Evolutionary conservation across 2,888 invertebrate genomes (phyloP), one percentile per base, ranked within the genome.

Genomic region (Plebejus melissa): DNA sequence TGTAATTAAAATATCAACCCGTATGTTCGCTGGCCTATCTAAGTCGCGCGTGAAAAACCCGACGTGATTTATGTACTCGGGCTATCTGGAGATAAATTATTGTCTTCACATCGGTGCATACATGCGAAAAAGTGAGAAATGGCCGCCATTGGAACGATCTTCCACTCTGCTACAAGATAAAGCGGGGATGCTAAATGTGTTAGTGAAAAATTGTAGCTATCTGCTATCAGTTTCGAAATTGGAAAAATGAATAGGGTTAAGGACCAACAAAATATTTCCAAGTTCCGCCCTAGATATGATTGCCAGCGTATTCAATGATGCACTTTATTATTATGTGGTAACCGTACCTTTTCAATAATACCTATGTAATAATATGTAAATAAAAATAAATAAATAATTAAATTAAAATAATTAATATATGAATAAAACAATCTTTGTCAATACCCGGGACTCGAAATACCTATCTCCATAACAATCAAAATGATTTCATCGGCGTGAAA

Each of bases 51-150:
- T 86, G 86, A 88, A 88, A 89, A 89, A 88, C 86, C 80, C 83
- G 76, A 74, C 82, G 85, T 90, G 91, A 91, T 90, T 90, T 90
- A 90, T 90, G 86, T 83, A 82, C 85, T 85, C 84, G 81, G 85
- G 87, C 87, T 87, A 89, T 87, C 90, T 86, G 77, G 79, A 85
- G 88, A 90, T 90, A 89, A 89, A 88, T 88, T 88, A 90, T 86
- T 83, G 83, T 83, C 83, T 84, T 84, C 85, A 82, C 83, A 83
- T 82, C 82, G 84, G 85, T 87, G 88, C 88, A 88, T 84, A 84
- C 84, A 86, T 83, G 86, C 82, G 87, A 84, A 87, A 86, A 86
- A 86, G 86, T 87, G 87, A 88, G 84, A 84, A 87, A 88, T 85
- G 83, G 78, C 77, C 74, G 46, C 77, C 74, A 74, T 77, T 60